These are phyloP conservation scores for Canis aureus DNA, from an alignment of 2,113 vertebrate species.

Conservation along the genomic window DNA sequence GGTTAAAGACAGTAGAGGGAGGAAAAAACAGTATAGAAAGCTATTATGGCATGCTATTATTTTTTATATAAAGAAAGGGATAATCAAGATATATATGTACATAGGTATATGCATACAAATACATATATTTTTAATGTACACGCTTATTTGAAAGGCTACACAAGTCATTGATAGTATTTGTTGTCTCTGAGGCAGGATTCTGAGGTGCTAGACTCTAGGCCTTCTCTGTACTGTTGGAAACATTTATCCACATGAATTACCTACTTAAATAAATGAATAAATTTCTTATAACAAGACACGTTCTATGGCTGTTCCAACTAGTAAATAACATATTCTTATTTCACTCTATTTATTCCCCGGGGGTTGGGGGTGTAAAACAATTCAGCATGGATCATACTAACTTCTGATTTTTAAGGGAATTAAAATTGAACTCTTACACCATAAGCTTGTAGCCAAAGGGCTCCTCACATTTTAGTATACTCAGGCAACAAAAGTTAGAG, in stretches of 20 bases:
- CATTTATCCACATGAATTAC: neutral
- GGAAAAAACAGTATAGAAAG: neutral
- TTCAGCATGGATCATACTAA: neutral
- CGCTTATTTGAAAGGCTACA: slow-evolving; percentile 38
- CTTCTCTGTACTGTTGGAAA: slow-evolving; percentile 7
- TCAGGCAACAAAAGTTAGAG: slow-evolving; percentile 27
- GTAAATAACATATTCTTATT: slow-evolving; percentile 1
- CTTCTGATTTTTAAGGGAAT: slow-evolving; percentile 28
- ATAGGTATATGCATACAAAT: neutral
- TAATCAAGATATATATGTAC: neutral
- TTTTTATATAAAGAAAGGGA: slow-evolving; percentile 11
- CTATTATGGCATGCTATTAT: neutral
- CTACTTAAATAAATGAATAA: slow-evolving; percentile 6
- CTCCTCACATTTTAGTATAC: neutral
- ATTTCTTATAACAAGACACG: neutral
- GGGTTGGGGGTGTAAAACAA: neutral
- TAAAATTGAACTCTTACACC: neutral
- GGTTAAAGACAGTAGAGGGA: neutral
- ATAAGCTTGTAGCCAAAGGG: neutral
- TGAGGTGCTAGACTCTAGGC: neutral
- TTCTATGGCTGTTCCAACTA: neutral
- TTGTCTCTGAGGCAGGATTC: neutral
- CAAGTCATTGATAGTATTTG: neutral
- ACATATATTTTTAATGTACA: neutral
- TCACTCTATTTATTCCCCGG: neutral